A percentile compares a stretch with the other conserved stretches of the same genome.
These are phyloP conservation scores for Thera britannica DNA, from an alignment of 2,888 invertebrate genomes.

Conservation along the genomic window DNA sequence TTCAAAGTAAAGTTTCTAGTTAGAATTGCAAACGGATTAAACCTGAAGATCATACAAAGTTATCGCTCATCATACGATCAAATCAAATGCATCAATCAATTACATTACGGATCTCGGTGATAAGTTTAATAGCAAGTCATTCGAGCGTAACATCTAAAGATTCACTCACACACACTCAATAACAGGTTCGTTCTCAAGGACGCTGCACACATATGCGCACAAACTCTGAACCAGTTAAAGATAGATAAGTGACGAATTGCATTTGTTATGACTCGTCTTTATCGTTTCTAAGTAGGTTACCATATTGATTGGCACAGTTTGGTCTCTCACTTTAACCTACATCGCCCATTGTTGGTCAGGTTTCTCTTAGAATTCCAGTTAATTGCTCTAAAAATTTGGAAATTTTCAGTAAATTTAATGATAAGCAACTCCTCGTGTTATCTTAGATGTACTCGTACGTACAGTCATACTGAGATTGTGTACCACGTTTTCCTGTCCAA, in stretches of 20 bases:
- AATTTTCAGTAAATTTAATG: too few species aligned
- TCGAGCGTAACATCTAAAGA: not conserved
- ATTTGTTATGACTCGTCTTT: slow-evolving; percentile 33
- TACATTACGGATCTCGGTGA: not conserved
- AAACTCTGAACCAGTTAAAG: slow-evolving; percentile 16
- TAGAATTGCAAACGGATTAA: not conserved
- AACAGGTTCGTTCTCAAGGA: slow-evolving; percentile 25
- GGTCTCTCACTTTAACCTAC: not conserved
- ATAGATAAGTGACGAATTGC: slow-evolving; percentile 26
- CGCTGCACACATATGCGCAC: slow-evolving; percentile 17
- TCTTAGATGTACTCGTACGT: too few species aligned
- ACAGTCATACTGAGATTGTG: too few species aligned
- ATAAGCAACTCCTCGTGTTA: too few species aligned
- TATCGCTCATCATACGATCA: not conserved
- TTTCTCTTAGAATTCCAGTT: not conserved
- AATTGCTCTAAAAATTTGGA: too few species aligned
- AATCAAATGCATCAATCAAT: not conserved
- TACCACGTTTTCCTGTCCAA: too few species aligned
- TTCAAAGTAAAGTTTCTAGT: not conserved
- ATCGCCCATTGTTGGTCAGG: not conserved
- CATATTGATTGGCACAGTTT: slow-evolving; percentile 13
- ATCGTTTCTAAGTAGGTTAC: slow-evolving; percentile 32
- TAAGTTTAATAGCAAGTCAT: slow-evolving; percentile 1
- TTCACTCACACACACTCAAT: slow-evolving; percentile 16
- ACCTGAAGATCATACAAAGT: not conserved